Conservation (phyloP, 2,113 vertebrate genomes). For the Dasypus novemcinctus region DNA sequence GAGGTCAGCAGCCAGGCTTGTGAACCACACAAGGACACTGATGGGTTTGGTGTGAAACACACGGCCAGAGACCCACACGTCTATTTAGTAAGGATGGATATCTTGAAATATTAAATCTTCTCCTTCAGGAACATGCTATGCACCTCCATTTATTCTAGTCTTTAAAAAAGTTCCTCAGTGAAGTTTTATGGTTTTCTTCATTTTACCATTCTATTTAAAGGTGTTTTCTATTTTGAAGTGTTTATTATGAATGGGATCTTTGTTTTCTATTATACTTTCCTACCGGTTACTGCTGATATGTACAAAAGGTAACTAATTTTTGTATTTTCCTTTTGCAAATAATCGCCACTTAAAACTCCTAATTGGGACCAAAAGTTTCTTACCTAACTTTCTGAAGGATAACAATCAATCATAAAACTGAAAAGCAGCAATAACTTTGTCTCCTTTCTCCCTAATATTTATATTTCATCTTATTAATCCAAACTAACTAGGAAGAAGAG, state of each 20-base stretch:
- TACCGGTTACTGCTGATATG: neutral
- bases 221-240: neutral
- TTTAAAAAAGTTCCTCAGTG: neutral
- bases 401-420: neutral
- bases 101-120: neutral
- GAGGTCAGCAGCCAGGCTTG: neutral
- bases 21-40: neutral
- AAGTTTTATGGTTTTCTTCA: neutral
- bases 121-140: neutral
- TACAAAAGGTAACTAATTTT: neutral
- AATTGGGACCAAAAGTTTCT: neutral
- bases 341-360: neutral
- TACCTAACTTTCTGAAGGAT: neutral
- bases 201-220: neutral
- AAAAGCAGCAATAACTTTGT: neutral
- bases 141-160: neutral
- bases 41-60: neutral
- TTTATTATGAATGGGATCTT: neutral
- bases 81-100: rapidly evolving
- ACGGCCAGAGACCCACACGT: too few species aligned
- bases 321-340: neutral
- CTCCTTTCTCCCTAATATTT: neutral
- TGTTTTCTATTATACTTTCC: neutral
- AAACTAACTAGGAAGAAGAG: neutral
- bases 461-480: neutral